These are phyloP conservation scores for Synanthedon formicaeformis DNA, from an alignment of 2,888 invertebrate species.

Conservation along the genomic window DNA sequence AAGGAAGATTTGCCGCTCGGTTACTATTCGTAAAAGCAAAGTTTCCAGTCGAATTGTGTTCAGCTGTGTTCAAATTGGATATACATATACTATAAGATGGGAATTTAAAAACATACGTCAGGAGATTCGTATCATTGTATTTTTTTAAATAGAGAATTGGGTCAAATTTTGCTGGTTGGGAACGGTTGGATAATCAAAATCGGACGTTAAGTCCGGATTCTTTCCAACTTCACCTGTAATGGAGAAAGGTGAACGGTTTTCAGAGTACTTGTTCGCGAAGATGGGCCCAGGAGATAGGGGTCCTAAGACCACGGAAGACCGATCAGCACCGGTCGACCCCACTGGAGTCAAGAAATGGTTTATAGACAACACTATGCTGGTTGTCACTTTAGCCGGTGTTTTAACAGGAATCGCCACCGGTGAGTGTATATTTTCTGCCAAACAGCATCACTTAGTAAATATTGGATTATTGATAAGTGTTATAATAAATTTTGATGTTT, in stretches of 20 bases:
- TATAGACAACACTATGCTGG: conserved; percentile 80
- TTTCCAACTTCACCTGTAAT: conserved; percentile 48
- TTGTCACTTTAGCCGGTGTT: conserved; percentile 85
- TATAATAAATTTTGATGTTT: too few relatives aligned
- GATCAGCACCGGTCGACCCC: conserved; percentile 74
- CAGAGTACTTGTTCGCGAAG: conserved; percentile 85
- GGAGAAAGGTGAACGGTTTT: conserved; percentile 77
- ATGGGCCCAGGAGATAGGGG: conserved; percentile 77
- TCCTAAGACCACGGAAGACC: conserved; percentile 72
- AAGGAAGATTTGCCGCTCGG: background rate
- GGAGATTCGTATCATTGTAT: background rate
- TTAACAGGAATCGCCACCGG: conserved; percentile 80
- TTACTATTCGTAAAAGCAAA: background rate
- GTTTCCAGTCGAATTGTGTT: background rate
- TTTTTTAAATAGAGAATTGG: conserved; percentile 4
- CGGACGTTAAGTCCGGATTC: conserved; percentile 3
- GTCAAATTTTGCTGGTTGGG: conserved; percentile 1
- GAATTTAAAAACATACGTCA: background rate
- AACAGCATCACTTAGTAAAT: too few relatives aligned
- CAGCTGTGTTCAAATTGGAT: background rate
- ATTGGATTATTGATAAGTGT: too few relatives aligned
- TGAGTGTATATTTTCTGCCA: conserved; percentile 23
- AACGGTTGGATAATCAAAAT: conserved; percentile 4
- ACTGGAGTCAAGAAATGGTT: conserved; percentile 78
- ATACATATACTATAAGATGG: background rate